A percentile compares a stretch with the other conserved stretches of the same genome.
Evolutionary conservation across 2,113 vertebrate species (phyloP).

Genomic region (Macrotus californicus): DNA sequence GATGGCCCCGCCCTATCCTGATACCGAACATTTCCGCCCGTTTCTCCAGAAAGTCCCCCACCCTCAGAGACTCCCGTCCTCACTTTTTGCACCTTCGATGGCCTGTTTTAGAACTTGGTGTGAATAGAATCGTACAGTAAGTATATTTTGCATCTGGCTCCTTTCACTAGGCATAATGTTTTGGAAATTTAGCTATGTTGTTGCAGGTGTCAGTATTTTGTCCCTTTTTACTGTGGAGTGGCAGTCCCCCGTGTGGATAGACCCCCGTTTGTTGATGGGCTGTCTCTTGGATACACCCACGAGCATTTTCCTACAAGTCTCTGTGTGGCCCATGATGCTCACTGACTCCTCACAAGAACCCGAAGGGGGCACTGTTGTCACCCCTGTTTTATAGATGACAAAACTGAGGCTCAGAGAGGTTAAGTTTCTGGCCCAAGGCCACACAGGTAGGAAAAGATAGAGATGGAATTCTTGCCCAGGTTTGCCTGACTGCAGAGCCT

Average conservation of each 20-base stretch:
- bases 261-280: neutral
- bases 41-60: neutral
- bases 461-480: neutral
- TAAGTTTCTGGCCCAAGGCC: neutral
- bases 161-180: neutral
- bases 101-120: slow-evolving; percentile 2
- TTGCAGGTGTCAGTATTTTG: neutral
- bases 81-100: neutral
- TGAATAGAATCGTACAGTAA: neutral
- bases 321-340: neutral
- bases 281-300: neutral
- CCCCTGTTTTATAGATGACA: neutral
- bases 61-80: neutral
- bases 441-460: neutral
- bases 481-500: neutral
- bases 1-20: neutral
- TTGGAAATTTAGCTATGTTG: neutral
- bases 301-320: neutral
- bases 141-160: neutral
- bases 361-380: neutral
- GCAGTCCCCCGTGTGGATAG: neutral
- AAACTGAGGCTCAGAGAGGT: neutral
- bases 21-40: neutral
- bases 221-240: neutral
- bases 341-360: neutral